Conservation (phyloP, 2,797 vertebrate genomes). For the Spondyliosoma cantharus region DNA sequence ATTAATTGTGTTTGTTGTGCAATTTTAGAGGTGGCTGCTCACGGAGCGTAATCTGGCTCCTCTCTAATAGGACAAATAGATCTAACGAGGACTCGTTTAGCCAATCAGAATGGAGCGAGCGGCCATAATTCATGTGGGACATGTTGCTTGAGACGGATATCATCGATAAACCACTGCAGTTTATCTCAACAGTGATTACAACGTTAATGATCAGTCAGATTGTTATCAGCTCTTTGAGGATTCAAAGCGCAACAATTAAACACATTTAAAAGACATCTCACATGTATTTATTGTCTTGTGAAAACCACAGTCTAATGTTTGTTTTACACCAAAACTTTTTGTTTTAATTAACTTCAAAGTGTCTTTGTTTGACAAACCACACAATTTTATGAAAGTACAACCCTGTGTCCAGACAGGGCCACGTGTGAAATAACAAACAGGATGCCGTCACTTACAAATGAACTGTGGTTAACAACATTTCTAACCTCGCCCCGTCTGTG, state of each 20-base stretch:
- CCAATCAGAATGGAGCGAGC: constrained; percentile 22
- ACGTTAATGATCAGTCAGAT: neutral
- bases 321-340: neutral
- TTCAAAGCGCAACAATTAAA: neutral
- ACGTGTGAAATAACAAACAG: too few relatives aligned
- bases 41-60: constrained; percentile 34
- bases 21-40: constrained; percentile 46
- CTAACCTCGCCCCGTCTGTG: too few relatives aligned
- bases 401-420: too few relatives aligned
- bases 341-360: neutral
- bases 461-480: too few relatives aligned
- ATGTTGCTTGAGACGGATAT: neutral
- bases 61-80: constrained; percentile 54
- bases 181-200: neutral
- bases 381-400: neutral
- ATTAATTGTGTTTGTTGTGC: constrained; percentile 61
- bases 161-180: constrained; percentile 4
- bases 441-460: too few relatives aligned
- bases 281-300: neutral
- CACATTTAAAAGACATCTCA: neutral
- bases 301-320: neutral
- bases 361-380: neutral
- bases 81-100: constrained; percentile 45
- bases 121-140: constrained; percentile 23
- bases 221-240: neutral